phyloP scores from a whole-genome alignment of 2,888 invertebrate genomes.

The Polylopha cassiicola region DNA sequence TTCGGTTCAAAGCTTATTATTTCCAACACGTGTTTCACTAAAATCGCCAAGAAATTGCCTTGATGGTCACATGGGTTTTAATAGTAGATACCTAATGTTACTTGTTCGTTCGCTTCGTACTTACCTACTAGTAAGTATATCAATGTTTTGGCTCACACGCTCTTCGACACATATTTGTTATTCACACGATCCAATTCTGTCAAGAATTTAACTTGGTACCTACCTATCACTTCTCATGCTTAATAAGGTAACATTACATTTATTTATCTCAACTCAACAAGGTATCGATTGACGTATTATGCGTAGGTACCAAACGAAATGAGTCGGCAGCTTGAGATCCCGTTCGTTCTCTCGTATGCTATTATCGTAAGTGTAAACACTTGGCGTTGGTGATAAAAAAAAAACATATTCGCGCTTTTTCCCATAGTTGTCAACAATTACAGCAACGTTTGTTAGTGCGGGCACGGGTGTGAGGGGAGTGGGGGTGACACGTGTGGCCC shows the following conservation, averaged over 20 bases:
- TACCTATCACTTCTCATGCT: conserved; percentile 39
- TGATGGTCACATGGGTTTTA: too few species aligned
- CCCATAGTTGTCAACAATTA: conserved; percentile 72
- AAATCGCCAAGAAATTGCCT: too few species aligned
- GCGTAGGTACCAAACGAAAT: conserved; percentile 15
- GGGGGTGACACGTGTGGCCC: conserved; percentile 70
- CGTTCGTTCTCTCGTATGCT: conserved; percentile 45
- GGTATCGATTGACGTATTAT: conserved; percentile 7
- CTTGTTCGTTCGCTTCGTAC: too few species aligned
- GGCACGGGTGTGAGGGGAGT: conserved; percentile 29
- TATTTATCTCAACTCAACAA: conserved; percentile 6
- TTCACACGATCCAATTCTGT: conserved; percentile 62
- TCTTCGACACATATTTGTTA: conserved; percentile 44
- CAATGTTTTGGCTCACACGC: conserved; percentile 13
- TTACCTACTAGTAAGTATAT: conserved; percentile 12
- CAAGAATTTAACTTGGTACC: conserved; percentile 45
- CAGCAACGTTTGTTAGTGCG: conserved; percentile 53
- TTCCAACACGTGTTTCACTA: conserved; percentile 35
- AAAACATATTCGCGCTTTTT: conserved; percentile 66
- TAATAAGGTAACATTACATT: conserved; percentile 34
- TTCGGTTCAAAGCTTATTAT: conserved; percentile 56
- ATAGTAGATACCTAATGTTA: too few species aligned
- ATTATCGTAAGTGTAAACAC: conserved; percentile 58
- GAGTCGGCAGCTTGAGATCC: conserved; percentile 31
- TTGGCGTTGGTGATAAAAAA: conserved; percentile 60